Percentiles rank a stretch among this genome's conserved stretches.
Conservation (phyloP, 2,797 vertebrate genomes). For the Staurois parvus region DNA sequence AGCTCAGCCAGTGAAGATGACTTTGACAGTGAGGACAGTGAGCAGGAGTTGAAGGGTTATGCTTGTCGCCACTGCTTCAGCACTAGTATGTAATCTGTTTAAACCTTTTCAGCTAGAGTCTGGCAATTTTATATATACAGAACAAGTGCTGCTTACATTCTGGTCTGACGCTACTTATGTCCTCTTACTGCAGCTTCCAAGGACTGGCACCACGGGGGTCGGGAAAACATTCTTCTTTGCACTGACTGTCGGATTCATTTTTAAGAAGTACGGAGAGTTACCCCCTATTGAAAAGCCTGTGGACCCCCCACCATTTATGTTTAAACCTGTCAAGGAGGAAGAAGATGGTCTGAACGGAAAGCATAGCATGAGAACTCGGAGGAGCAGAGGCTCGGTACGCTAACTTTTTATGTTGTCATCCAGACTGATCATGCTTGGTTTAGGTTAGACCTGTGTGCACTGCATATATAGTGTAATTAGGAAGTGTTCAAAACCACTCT, state of each 20-base stretch:
- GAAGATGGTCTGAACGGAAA: constrained; percentile 98
- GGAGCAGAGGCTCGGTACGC: constrained; percentile 95
- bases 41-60: constrained; percentile 98
- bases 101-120: neutral
- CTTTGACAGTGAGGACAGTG: constrained; percentile 99
- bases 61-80: constrained; percentile 99
- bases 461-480: neutral
- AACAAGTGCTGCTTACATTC: neutral
- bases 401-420: neutral
- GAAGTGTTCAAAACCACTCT: neutral
- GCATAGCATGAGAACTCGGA: constrained; percentile 99
- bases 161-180: neutral
- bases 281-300: constrained; percentile 98
- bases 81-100: constrained; percentile 85
- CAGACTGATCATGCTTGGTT: neutral
- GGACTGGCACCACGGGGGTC: constrained; percentile 99
- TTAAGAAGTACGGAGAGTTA: constrained; percentile 99
- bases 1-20: constrained; percentile 99
- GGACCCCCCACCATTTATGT: constrained; percentile 99
- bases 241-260: constrained; percentile 98
- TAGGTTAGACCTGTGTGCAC: neutral
- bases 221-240: constrained; percentile 97
- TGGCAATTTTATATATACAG: constrained; percentile 1
- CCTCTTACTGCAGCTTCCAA: constrained; percentile 82
- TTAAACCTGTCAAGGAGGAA: constrained; percentile 99